Evolutionary conservation across 2,113 vertebrate genomes (phyloP).

Genomic region (Chaenocephalus aceratus): DNA sequence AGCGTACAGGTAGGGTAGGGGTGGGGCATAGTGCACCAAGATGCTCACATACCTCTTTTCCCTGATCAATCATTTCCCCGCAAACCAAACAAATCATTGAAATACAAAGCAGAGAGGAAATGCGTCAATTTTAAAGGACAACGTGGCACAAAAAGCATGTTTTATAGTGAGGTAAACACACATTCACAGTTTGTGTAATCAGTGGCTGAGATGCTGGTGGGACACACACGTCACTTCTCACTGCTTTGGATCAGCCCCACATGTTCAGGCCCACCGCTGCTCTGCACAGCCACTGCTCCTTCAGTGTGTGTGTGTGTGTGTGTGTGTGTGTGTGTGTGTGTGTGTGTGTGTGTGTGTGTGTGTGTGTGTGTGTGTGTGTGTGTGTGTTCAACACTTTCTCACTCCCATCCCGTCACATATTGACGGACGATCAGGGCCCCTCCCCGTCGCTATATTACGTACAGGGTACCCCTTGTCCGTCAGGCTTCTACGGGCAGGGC

Average conservation of each 20-base stretch:
- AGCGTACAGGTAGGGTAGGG: slow-evolving; percentile 66
- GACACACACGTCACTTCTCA: not conserved
- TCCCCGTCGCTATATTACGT: too few species aligned
- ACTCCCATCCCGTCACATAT: too few species aligned
- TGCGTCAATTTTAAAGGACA: slow-evolving; percentile 73
- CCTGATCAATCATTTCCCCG: slow-evolving; percentile 95
- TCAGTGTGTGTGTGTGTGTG: not conserved
- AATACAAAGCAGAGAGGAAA: slow-evolving; percentile 91
- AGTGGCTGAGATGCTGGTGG: not conserved
- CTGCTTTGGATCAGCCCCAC: not conserved
- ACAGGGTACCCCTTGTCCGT: too few species aligned
- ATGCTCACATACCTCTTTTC: slow-evolving; percentile 97
- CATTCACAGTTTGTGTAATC: not conserved
- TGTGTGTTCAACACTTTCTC: not conserved
- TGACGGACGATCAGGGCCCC: too few species aligned
- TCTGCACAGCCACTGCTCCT: not conserved
- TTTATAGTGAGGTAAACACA: not conserved
- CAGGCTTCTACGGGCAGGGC: too few species aligned
- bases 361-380: not conserved
- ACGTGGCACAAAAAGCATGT: slow-evolving; percentile 1
- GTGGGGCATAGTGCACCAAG: slow-evolving; percentile 69
- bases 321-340: too few species aligned
- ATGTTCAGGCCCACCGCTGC: not conserved
- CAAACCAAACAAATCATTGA: slow-evolving; percentile 89
- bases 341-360: too few species aligned